Percentiles rank a stretch among this genome's conserved stretches.
These are phyloP conservation scores for Gonatopus flavifemur DNA, from an alignment of 1,140 invertebrate genomes.

Conservation along the genomic window DNA sequence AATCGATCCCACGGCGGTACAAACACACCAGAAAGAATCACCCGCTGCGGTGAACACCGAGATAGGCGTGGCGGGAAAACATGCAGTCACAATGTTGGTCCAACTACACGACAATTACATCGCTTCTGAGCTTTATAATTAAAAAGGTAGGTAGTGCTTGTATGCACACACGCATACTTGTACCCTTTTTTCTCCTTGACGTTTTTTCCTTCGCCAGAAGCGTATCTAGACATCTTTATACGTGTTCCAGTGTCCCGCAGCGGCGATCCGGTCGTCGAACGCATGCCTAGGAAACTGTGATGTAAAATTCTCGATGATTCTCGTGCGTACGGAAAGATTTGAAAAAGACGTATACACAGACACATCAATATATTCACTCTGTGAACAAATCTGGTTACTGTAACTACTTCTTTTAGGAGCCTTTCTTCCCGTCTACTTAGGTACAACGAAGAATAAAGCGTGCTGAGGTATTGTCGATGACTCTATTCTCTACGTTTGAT, in stretches of 20 bases:
- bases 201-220: too few relatives aligned
- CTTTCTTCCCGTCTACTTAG: slow-evolving; percentile 6
- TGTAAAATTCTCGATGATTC: too few relatives aligned
- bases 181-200: neutral
- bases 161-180: neutral
- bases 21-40: slow-evolving; percentile 33
- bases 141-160: slow-evolving; percentile 31
- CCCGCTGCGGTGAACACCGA: slow-evolving; percentile 39
- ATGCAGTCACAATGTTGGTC: slow-evolving; percentile 49
- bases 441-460: slow-evolving; percentile 3
- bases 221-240: slow-evolving; percentile 27
- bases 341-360: too few relatives aligned
- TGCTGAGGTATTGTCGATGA: slow-evolving; percentile 31
- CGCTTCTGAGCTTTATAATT: slow-evolving; percentile 48
- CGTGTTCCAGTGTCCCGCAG: slow-evolving; percentile 15
- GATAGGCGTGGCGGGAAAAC: slow-evolving; percentile 45
- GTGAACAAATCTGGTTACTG: slow-evolving; percentile 20
- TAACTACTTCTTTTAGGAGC: slow-evolving; percentile 17
- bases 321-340: too few relatives aligned
- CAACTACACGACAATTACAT: slow-evolving; percentile 53
- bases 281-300: too few relatives aligned
- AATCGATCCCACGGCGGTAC: slow-evolving; percentile 28
- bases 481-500: too few relatives aligned
- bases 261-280: slow-evolving; percentile 21
- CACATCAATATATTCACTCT: too few relatives aligned